A percentile compares a stretch with the other conserved stretches of the same genome.
Evolutionary conservation across 1,140 invertebrate genomes (phyloP).

Genomic region (Drosophila kohkoa): DNA sequence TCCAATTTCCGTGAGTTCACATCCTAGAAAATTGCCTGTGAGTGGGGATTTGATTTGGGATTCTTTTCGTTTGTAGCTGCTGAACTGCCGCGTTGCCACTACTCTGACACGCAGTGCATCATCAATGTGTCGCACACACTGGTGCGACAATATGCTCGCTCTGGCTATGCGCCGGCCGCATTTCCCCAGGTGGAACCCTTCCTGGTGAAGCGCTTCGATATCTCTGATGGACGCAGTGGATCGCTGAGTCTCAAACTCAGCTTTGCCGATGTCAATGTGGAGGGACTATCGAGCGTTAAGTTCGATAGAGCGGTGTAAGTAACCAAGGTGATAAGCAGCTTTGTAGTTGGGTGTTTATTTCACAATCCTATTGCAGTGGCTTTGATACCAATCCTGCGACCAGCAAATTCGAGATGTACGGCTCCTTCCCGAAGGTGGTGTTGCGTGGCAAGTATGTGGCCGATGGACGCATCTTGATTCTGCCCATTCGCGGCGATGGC

Average conservation of each 20-base stretch:
- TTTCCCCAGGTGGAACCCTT: constrained; percentile 80
- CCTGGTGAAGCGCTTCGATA: constrained; percentile 72
- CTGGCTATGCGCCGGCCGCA: constrained; percentile 64
- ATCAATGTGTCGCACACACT: constrained; percentile 62
- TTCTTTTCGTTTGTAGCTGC: constrained; percentile 52
- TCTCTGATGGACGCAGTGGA: constrained; percentile 74
- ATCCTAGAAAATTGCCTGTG: not conserved
- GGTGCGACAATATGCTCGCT: constrained; percentile 63
- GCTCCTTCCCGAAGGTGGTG: constrained; percentile 70
- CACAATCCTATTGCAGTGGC: constrained; percentile 50
- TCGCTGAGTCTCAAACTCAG: constrained; percentile 76
- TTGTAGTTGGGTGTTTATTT: not conserved
- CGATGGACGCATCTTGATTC: constrained; percentile 78
- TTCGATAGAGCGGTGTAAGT: constrained; percentile 83
- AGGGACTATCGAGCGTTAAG: constrained; percentile 76
- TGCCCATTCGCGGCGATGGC: constrained; percentile 81
- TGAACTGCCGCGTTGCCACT: constrained; percentile 70
- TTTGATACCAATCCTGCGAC: constrained; percentile 72
- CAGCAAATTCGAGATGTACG: constrained; percentile 83
- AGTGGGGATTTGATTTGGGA: not conserved
- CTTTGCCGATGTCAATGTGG: constrained; percentile 77
- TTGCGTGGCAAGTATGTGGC: constrained; percentile 77
- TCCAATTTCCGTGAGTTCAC: constrained; percentile 72
- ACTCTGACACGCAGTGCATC: constrained; percentile 74
- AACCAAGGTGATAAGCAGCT: not conserved